A percentile compares a stretch with the other conserved stretches of the same genome.
Evolutionary conservation across 2,113 vertebrate species (phyloP).

Genomic region (Cettia cetti): DNA sequence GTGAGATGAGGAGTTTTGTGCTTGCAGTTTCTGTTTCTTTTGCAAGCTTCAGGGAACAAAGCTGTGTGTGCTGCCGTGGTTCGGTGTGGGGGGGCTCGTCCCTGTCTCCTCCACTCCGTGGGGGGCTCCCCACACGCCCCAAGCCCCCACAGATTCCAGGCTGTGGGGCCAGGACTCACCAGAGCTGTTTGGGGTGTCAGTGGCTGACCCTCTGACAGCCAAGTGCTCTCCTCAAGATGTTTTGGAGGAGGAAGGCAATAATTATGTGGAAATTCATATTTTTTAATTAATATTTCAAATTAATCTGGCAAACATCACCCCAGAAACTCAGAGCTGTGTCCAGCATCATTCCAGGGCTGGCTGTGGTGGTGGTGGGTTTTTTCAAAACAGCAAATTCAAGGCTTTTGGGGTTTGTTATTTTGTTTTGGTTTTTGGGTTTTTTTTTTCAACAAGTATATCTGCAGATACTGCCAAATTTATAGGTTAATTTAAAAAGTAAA

Average conservation of each 20-base stretch:
- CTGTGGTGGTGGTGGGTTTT: not conserved
- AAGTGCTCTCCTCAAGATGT: not conserved
- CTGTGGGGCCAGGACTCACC: not conserved
- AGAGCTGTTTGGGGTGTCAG: not conserved
- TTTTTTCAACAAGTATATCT: not conserved
- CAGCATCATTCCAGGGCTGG: not conserved
- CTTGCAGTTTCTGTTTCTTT: not conserved
- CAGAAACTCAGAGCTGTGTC: not conserved
- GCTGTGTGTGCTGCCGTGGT: not conserved
- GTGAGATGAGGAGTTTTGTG: not conserved
- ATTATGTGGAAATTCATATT: not conserved
- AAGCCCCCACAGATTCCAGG: not conserved
- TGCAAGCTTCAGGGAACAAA: not conserved
- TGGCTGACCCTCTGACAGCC: not conserved
- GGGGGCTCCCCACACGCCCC: not conserved
- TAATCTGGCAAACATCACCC: not conserved
- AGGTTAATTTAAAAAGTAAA: not conserved
- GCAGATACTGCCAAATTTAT: not conserved
- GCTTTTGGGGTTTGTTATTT: not conserved
- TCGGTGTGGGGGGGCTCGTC: accelerated
- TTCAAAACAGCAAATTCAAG: not conserved
- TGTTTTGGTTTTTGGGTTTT: too few species aligned
- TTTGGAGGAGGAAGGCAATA: not conserved
- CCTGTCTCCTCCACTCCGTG: accelerated
- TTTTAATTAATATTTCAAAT: not conserved